These are phyloP conservation scores for Recurvirostra avosetta DNA, from an alignment of 2,113 vertebrate genomes.

Conservation along the genomic window DNA sequence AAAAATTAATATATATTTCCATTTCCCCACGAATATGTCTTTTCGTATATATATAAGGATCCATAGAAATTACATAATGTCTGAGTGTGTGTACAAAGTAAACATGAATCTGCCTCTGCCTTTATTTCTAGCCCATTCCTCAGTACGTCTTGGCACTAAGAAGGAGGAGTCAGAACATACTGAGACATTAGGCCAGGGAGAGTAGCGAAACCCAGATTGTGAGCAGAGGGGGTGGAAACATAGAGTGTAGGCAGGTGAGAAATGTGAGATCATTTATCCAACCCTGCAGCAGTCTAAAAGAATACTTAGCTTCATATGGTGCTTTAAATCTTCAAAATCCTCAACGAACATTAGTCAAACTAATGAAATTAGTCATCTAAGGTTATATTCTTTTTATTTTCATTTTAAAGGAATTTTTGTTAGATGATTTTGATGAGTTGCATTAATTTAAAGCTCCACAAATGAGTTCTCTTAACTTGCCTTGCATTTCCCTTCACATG, in stretches of 20 bases:
- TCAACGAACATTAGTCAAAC: slow-evolving; percentile 25
- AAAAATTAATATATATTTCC: background rate
- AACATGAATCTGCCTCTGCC: slow-evolving; percentile 24
- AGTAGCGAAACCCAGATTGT: slow-evolving; percentile 58
- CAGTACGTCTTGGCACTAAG: slow-evolving; percentile 1
- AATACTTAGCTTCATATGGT: slow-evolving; percentile 58
- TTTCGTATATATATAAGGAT: background rate
- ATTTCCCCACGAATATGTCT: background rate
- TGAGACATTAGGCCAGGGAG: slow-evolving; percentile 61
- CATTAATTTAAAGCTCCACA: background rate
- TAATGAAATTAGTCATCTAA: slow-evolving; percentile 50
- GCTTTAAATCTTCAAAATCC: slow-evolving; percentile 44
- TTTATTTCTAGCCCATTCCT: slow-evolving; percentile 24
- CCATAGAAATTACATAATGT: background rate
- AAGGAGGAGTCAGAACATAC: slow-evolving; percentile 54
- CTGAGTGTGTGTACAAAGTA: background rate
- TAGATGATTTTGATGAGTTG: background rate
- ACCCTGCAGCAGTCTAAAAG: slow-evolving; percentile 56
- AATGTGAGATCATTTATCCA: slow-evolving; percentile 68
- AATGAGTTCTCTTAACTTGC: background rate
- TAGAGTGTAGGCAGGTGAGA: slow-evolving; percentile 63
- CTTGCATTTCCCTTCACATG: background rate
- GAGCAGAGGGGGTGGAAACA: slow-evolving; percentile 59
- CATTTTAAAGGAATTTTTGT: background rate
- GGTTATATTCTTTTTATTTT: background rate